A percentile compares a stretch with the other conserved stretches of the same genome.
Conservation (phyloP, 2,797 vertebrate species). For the Chaenodraco wilsoni region DNA sequence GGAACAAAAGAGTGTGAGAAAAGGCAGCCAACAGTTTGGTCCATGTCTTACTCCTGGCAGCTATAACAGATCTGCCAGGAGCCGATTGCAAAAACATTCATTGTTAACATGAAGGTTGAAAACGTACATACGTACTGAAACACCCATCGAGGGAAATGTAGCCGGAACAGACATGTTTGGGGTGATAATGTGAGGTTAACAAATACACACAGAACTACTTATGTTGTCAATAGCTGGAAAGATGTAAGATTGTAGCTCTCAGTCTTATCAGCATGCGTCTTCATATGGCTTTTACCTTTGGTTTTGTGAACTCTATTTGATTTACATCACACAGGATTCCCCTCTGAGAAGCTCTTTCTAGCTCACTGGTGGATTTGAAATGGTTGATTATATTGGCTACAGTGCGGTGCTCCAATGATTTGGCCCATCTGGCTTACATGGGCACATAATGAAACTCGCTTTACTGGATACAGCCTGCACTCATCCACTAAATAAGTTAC, state of each 20-base stretch:
- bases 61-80: conserved; percentile 12
- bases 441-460: conserved; percentile 49
- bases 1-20: not conserved
- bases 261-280: conserved; percentile 2
- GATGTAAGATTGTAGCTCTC: not conserved
- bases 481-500: conserved; percentile 59
- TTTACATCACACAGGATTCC: conserved; percentile 19
- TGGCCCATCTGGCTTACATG: conserved; percentile 50
- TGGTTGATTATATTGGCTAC: conserved; percentile 61
- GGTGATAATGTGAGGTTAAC: not conserved
- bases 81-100: conserved; percentile 10
- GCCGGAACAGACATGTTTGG: not conserved
- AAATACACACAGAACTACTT: not conserved
- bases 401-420: conserved; percentile 49
- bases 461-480: conserved; percentile 33
- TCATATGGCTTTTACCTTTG: too few relatives aligned
- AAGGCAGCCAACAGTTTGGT: not conserved
- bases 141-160: not conserved
- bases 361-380: conserved; percentile 67
- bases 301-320: conserved; percentile 23
- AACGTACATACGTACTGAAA: conserved; percentile 19
- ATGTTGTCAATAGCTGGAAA: not conserved
- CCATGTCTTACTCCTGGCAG: not conserved
- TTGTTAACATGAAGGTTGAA: conserved; percentile 19
- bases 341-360: conserved; percentile 50